Percentiles rank a stretch among this genome's conserved stretches.
These are phyloP conservation scores for Nephrotoma appendiculata DNA, from an alignment of 2,888 invertebrate species.

Conservation along the genomic window DNA sequence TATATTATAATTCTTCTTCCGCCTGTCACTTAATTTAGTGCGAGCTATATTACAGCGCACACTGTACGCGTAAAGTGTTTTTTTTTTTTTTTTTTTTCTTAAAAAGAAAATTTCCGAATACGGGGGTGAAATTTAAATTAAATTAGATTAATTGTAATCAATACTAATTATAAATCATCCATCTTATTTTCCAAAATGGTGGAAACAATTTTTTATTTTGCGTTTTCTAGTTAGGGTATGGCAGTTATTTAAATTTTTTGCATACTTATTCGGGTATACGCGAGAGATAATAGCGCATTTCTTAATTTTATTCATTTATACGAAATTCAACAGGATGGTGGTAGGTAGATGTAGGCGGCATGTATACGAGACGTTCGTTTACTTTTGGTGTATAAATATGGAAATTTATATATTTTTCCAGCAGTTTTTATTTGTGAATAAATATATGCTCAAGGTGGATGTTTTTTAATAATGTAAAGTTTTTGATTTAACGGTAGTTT, in stretches of 20 bases:
- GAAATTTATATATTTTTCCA: not conserved
- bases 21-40: not conserved
- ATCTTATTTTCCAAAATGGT: not conserved
- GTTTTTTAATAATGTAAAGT: not conserved
- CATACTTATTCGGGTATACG: not conserved
- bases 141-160: not conserved
- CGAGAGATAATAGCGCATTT: not conserved
- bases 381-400: not conserved
- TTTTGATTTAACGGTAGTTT: not conserved
- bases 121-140: not conserved
- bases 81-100: not conserved
- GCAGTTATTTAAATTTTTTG: not conserved
- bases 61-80: not conserved
- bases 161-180: not conserved
- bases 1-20: not conserved
- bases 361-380: not conserved
- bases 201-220: not conserved
- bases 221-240: not conserved
- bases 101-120: not conserved
- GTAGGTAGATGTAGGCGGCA: not conserved
- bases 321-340: not conserved
- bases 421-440: not conserved
- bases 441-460: not conserved
- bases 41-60: not conserved
- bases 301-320: not conserved